A percentile compares a stretch with the other conserved stretches of the same genome.
phyloP scores from a whole-genome alignment of 2,888 invertebrate genomes.

The Phlogophora meticulosa region DNA sequence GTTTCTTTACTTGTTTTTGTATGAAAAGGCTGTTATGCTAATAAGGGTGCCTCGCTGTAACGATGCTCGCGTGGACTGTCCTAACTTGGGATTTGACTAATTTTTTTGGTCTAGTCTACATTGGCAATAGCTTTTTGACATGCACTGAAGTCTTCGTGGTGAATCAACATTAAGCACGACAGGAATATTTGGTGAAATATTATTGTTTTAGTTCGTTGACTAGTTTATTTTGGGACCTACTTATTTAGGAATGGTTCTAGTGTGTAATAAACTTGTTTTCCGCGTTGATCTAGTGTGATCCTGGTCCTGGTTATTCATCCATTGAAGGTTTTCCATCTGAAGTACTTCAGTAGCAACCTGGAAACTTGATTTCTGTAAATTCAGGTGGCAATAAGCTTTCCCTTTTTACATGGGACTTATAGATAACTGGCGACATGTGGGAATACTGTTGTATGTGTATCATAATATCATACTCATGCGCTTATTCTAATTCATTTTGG shows the following conservation, averaged over 20 bases:
- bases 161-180: conserved; percentile 35
- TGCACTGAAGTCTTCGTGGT: conserved; percentile 49
- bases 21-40: conserved; percentile 48
- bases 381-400: no score
- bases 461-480: no score
- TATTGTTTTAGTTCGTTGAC: conserved; percentile 17
- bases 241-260: neutral
- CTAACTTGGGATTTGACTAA: conserved; percentile 27
- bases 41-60: conserved; percentile 20
- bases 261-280: no score
- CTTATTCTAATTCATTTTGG: no score
- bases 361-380: no score
- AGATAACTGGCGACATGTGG: no score
- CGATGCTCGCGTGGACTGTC: conserved; percentile 47
- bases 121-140: conserved; percentile 49
- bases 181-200: conserved; percentile 35
- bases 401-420: no score
- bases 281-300: no score
- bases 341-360: no score
- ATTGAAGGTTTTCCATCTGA: no score
- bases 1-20: neutral
- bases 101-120: conserved; percentile 44
- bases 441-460: no score
- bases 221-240: conserved; percentile 9
- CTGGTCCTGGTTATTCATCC: no score